Conservation (phyloP, 2,888 invertebrate species). For the Dynastes maya region DNA sequence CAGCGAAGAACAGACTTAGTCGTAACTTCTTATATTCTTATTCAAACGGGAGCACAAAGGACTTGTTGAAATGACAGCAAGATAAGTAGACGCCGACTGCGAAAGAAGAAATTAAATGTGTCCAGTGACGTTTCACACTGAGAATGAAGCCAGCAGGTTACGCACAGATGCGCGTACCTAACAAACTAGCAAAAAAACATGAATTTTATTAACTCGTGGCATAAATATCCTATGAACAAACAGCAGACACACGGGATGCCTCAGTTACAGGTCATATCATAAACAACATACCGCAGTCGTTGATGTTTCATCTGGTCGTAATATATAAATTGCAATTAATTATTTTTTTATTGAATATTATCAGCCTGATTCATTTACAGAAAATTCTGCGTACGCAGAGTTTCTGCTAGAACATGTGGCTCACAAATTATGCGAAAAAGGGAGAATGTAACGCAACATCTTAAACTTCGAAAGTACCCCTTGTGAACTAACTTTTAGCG, state of each 20-base stretch:
- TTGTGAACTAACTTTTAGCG: no score
- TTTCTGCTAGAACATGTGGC: no score
- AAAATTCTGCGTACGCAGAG: no score
- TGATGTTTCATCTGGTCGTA: not conserved
- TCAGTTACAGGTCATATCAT: constrained; percentile 39
- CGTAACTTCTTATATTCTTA: constrained; percentile 32
- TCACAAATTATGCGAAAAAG: no score
- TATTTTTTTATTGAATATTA: no score
- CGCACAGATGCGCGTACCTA: constrained; percentile 53
- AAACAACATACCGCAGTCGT: constrained; percentile 28
- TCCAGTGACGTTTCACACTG: constrained; percentile 40
- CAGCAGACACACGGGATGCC: constrained; percentile 25
- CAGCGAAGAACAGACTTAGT: constrained; percentile 5
- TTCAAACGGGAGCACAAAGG: constrained; percentile 34
- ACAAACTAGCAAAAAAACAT: constrained; percentile 51
- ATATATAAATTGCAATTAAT: not conserved
- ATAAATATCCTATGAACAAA: constrained; percentile 47
- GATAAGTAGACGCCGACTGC: constrained; percentile 42
- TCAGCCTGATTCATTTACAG: no score
- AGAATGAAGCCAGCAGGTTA: constrained; percentile 48
- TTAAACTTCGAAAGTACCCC: no score
- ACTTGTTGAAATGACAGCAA: constrained; percentile 44
- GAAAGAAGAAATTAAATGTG: constrained; percentile 47
- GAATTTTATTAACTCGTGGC: constrained; percentile 50
- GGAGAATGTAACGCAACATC: no score